Evolutionary conservation across 2,888 invertebrate genomes (phyloP).

Genomic region (Campopleginae sp.): DNA sequence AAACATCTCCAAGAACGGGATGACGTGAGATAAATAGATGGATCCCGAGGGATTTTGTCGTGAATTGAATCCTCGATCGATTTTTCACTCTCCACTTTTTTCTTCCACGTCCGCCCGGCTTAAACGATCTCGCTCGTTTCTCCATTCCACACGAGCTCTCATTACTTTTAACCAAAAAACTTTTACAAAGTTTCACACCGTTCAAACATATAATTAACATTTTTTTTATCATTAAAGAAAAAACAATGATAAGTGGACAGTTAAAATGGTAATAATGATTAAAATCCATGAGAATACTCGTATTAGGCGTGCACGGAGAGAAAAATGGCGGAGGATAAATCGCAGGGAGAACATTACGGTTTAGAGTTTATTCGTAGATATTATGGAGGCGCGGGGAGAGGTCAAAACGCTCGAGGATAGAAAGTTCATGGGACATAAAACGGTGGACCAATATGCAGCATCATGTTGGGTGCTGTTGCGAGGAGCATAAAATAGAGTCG

Average conservation of each 20-base stretch:
- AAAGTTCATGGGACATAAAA: slow-evolving; percentile 43
- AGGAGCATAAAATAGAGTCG: slow-evolving; percentile 16
- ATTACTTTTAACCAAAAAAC: neutral
- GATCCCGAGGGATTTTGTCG: slow-evolving; percentile 41
- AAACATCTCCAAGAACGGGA: slow-evolving; percentile 75
- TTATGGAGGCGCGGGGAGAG: slow-evolving; percentile 11
- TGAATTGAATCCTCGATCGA: slow-evolving; percentile 2
- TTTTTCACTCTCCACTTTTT: neutral
- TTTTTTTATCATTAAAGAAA: neutral
- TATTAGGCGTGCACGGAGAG: neutral
- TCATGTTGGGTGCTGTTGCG: slow-evolving; percentile 2
- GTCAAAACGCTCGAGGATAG: slow-evolving; percentile 55
- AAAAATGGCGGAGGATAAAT: slow-evolving; percentile 1
- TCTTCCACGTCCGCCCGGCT: no score
- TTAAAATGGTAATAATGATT: neutral
- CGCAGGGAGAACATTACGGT: slow-evolving; percentile 18
- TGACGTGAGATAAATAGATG: slow-evolving; percentile 73
- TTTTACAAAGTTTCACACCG: neutral
- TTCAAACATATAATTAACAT: neutral
- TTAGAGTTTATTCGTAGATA: slow-evolving; percentile 44
- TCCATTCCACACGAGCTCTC: neutral
- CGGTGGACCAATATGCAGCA: slow-evolving; percentile 18
- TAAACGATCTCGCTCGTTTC: neutral
- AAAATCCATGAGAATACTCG: neutral
- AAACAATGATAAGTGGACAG: no score